A percentile compares a stretch with the other conserved stretches of the same genome.
Conservation (phyloP, 1,140 invertebrate genomes). For the Trypoxylus dichotomus region DNA sequence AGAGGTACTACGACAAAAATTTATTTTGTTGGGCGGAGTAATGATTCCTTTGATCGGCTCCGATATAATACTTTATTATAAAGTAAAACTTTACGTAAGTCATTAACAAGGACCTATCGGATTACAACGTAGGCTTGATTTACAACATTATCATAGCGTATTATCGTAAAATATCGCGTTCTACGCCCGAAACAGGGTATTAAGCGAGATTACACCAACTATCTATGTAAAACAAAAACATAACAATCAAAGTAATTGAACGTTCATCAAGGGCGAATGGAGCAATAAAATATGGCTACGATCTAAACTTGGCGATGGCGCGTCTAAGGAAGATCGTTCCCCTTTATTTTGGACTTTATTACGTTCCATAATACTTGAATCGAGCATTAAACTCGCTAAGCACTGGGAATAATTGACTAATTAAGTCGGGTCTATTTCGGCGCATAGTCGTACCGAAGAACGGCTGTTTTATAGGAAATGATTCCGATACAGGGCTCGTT, state of each 20-base stretch:
- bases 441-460: background rate
- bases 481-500: background rate
- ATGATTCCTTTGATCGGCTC: too few relatives aligned
- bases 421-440: background rate
- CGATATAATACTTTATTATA: too few relatives aligned
- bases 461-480: background rate
- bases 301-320: background rate
- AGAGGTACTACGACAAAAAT: too few relatives aligned
- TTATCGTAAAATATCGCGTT: background rate
- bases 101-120: too few relatives aligned
- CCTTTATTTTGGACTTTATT: background rate
- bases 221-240: background rate
- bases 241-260: background rate
- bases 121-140: background rate
- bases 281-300: background rate
- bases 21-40: too few relatives aligned
- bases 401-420: background rate
- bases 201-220: background rate
- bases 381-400: background rate
- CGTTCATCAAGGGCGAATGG: background rate
- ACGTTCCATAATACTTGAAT: background rate
- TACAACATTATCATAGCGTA: background rate
- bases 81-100: too few relatives aligned
- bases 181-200: background rate
- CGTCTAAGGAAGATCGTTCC: background rate